Evolutionary conservation across 1,140 invertebrate species (phyloP).

Genomic region (Wiebesia pumilae): DNA sequence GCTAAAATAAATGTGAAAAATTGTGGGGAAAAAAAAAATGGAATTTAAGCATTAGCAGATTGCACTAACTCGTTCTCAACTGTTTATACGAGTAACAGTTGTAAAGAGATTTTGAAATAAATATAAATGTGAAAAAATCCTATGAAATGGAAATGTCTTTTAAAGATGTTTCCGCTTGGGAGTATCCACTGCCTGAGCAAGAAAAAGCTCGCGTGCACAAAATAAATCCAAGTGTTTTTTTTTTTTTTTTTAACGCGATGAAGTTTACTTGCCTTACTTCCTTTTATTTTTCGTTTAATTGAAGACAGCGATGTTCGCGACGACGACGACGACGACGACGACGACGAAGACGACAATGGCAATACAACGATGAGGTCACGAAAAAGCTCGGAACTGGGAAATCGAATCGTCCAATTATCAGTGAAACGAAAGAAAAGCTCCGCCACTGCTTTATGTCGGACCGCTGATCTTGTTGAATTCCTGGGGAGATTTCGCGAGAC

Average conservation of each 20-base stretch:
- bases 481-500: constrained; percentile 32
- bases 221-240: neutral
- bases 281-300: constrained; percentile 35
- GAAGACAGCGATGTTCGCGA: constrained; percentile 1
- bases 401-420: constrained; percentile 47
- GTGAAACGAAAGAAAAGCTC: constrained; percentile 45
- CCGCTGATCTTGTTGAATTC: constrained; percentile 40
- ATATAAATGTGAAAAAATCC: no score
- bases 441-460: neutral
- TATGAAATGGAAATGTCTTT: no score
- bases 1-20: no score
- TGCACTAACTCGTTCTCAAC: no score
- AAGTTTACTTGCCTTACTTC: neutral
- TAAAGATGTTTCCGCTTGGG: neutral
- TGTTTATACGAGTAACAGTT: no score
- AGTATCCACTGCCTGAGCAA: no score
- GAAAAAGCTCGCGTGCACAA: neutral
- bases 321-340: neutral
- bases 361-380: neutral
- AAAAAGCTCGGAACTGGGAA: neutral
- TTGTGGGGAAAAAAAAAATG: no score
- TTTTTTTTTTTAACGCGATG: neutral
- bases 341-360: neutral
- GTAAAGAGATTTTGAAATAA: no score
- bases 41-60: no score